Conservation (phyloP, 2,797 vertebrate genomes). For the Bovichtus diacanthus region DNA sequence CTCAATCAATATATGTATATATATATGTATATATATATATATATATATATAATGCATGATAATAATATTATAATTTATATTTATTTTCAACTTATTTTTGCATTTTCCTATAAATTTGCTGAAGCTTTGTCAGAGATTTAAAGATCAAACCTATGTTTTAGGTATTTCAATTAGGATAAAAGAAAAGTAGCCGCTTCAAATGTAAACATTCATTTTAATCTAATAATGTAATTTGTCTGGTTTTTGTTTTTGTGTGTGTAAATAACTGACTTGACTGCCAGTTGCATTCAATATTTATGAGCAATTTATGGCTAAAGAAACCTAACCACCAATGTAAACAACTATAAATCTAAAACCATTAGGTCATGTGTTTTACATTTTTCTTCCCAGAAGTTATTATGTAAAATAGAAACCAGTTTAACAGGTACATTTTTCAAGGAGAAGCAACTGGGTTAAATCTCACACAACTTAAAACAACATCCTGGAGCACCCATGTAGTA, state of each 20-base stretch:
- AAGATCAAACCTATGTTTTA: background rate
- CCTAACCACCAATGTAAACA: background rate
- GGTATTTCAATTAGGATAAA: background rate
- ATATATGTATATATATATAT: too few species aligned
- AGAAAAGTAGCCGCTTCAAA: background rate
- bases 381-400: background rate
- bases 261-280: background rate
- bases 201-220: background rate
- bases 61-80: background rate
- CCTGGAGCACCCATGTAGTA: background rate
- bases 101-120: background rate
- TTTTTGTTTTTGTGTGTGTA: background rate
- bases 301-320: slow-evolving; percentile 32
- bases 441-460: background rate
- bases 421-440: slow-evolving; percentile 8
- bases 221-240: background rate
- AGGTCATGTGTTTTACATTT: background rate
- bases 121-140: background rate
- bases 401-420: slow-evolving; percentile 29
- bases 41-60: too few species aligned
- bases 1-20: background rate
- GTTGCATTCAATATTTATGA: slow-evolving; percentile 9
- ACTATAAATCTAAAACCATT: background rate
- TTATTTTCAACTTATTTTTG: background rate
- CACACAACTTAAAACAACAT: background rate